phyloP scores from a whole-genome alignment of 2,113 vertebrate species.

The Anser cygnoides region DNA sequence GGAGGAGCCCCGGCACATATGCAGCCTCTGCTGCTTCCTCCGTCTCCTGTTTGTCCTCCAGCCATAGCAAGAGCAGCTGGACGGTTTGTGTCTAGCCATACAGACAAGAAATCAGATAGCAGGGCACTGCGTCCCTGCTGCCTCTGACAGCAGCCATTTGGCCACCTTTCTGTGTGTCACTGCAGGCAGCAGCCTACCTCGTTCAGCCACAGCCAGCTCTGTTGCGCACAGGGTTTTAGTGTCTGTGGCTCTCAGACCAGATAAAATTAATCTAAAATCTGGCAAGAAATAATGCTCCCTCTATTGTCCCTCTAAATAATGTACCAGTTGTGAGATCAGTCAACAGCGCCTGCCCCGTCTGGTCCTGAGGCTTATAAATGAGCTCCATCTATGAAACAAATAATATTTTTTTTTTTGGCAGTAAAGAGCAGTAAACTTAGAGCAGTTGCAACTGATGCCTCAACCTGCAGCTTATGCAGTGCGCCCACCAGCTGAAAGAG shows the following conservation, averaged over 20 bases:
- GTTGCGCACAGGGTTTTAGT: neutral
- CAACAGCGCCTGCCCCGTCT: neutral
- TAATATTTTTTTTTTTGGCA: neutral
- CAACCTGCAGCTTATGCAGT: neutral
- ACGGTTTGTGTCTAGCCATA: neutral
- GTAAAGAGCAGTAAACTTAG: neutral
- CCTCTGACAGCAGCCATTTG: neutral
- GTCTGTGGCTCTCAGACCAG: neutral
- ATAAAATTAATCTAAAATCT: neutral
- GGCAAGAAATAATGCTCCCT: neutral
- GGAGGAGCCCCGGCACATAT: rapidly evolving
- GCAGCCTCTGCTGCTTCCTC: neutral
- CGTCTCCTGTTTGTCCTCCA: neutral
- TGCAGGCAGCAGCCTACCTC: neutral
- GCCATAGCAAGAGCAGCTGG: neutral
- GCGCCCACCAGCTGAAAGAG: neutral
- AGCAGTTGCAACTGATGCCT: neutral
- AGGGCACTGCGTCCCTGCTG: neutral
- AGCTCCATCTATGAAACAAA: neutral
- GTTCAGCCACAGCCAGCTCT: neutral
- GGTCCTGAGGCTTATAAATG: neutral
- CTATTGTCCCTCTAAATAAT: neutral
- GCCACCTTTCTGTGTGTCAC: neutral
- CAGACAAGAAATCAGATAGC: neutral
- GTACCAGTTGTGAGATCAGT: neutral